A percentile compares a stretch with the other conserved stretches of the same genome.
These are phyloP conservation scores for Equus przewalskii DNA, from an alignment of 2,113 vertebrate species.

Conservation along the genomic window DNA sequence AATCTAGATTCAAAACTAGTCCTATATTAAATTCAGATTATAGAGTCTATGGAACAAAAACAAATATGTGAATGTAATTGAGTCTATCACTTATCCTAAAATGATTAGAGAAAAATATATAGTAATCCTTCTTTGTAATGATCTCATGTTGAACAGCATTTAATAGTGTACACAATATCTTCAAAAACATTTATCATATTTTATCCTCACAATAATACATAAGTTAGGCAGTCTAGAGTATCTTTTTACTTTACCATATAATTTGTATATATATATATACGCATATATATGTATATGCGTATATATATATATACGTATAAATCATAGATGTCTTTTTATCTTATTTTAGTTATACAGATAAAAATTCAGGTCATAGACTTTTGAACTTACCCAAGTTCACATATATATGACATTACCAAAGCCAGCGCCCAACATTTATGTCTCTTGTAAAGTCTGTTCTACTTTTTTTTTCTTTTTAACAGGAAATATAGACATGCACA, in stretches of 20 bases:
- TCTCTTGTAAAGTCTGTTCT: not conserved
- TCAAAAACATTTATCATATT: not conserved
- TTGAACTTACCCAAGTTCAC: not conserved
- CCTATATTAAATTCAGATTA: constrained; percentile 36
- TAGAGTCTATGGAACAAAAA: not conserved
- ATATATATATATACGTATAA: not conserved
- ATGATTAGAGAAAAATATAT: not conserved
- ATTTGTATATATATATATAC: not conserved
- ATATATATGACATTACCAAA: not conserved
- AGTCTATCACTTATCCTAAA: not conserved
- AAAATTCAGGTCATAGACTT: not conserved
- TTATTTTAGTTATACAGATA: not conserved
- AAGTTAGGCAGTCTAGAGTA: not conserved
- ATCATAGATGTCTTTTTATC: not conserved
- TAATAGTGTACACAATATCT: not conserved
- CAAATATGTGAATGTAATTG: not conserved
- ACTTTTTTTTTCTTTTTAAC: not conserved
- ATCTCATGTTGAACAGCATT: not conserved
- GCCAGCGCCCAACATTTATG: not conserved
- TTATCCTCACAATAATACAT: not conserved
- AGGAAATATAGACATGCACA: not conserved
- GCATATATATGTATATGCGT: not conserved
- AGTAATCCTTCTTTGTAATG: not conserved
- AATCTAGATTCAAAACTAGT: constrained; percentile 19
- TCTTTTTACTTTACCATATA: not conserved